Base-by-base conservation (phyloP, 1,140 invertebrate species). In the Papilio aristodemus region DNA sequence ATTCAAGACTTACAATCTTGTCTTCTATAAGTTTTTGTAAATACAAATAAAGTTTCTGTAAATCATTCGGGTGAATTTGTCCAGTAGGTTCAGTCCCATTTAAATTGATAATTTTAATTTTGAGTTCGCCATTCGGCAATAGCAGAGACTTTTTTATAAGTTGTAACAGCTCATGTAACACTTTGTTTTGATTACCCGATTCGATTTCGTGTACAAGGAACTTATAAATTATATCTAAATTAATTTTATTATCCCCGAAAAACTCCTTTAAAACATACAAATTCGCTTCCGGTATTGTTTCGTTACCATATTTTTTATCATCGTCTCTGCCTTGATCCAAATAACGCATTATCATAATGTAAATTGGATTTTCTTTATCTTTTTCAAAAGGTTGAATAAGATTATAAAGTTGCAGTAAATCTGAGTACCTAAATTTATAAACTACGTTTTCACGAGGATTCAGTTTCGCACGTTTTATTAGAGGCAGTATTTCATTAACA, bases 1-100 rank as follows among this genome's bases (percentile, higher is more conserved):
- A 54, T 5, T 54, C 19, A 22, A 54, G 8, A 10, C 19, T 22
- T 54, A 25, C 5, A 0, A 10, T 4, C 3, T 54, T 54, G 11
- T 54, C 17, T 22, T 54, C 19, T 13, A 54, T 54, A 22, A 54
- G 46, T 54, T 54, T 25, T 22, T 22, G 46, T 11, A 54, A 11
- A 54, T 54, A 54, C 10, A 54, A 54, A 54, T 54, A 54, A 54
- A 54, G 46, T 22, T 54, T 22, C 13, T 54, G 46, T 54, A 54
- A 22, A 22, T 54, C 46, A 0, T 54, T 54, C 11, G 9, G 19
- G 9, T 54, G 9, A 4, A 54, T 25, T 54, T 54, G 19, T 43
- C 41, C 5, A 25, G 11, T 11, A 0, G 19, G 19, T 54, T 54
- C 17, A 11, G 46, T 54, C 11, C 10, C 46, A 25, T 54, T 54